phyloP scores from a whole-genome alignment of 2,797 vertebrate species.

The Champsocephalus esox region DNA sequence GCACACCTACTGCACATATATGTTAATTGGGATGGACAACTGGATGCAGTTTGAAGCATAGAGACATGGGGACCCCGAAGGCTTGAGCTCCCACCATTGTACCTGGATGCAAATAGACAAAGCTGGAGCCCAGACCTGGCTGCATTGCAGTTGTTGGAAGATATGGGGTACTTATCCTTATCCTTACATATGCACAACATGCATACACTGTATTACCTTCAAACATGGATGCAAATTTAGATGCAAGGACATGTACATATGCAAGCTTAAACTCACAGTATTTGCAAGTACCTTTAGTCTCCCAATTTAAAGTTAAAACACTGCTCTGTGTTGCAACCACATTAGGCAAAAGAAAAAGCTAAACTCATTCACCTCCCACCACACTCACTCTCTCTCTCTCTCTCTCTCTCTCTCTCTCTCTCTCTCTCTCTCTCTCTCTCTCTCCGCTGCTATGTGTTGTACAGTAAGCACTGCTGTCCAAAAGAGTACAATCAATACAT shows the following conservation, averaged over 20 bases:
- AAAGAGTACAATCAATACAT: constrained; percentile 72
- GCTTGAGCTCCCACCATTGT: constrained; percentile 21
- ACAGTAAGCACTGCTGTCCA: constrained; percentile 57
- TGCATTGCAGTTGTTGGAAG: constrained; percentile 65
- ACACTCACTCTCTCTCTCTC: constrained; percentile 20
- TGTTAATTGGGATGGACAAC: constrained; percentile 49
- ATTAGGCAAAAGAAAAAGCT: constrained; percentile 47
- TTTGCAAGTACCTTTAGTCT: constrained; percentile 9
- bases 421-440: constrained; percentile 33
- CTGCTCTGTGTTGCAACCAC: constrained; percentile 44
- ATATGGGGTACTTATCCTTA: neutral
- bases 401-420: constrained; percentile 21
- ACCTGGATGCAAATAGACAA: constrained; percentile 55
- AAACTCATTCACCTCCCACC: constrained; percentile 65
- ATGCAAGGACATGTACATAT: constrained; percentile 2
- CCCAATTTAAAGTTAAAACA: constrained; percentile 2
- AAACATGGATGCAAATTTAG: neutral
- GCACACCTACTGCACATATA: constrained; percentile 18
- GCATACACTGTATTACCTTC: neutral
- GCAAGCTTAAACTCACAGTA: neutral
- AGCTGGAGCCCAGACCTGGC: constrained; percentile 31
- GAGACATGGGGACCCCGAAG: constrained; percentile 26
- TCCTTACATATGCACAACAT: neutral
- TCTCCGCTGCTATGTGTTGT: constrained; percentile 47
- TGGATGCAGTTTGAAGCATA: constrained; percentile 31